Percentiles rank a stretch among this genome's conserved stretches.
These are phyloP conservation scores for Perccottus glenii DNA, from an alignment of 2,113 vertebrate species.

Conservation along the genomic window DNA sequence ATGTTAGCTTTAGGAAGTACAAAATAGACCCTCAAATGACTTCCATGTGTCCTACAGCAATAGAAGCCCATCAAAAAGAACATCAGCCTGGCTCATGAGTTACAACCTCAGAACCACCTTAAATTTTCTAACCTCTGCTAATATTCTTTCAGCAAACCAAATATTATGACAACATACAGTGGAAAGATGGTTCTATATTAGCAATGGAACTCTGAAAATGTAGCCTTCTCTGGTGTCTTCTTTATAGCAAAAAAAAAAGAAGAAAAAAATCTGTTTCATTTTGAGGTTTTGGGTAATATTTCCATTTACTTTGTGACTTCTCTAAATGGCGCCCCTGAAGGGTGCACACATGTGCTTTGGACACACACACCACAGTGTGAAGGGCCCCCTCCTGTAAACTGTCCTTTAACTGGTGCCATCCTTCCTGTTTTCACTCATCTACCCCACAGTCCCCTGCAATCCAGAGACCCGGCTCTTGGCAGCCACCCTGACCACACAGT, in stretches of 20 bases:
- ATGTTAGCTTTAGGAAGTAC: slow-evolving; percentile 81
- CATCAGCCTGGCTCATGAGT: slow-evolving; percentile 69
- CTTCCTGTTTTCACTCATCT: slow-evolving; percentile 81
- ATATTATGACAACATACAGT: slow-evolving; percentile 68
- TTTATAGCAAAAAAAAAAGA: slow-evolving; percentile 44
- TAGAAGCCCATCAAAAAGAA: slow-evolving; percentile 74
- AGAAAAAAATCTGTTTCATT: slow-evolving; percentile 43
- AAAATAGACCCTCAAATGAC: slow-evolving; percentile 84
- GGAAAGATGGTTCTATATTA: slow-evolving; percentile 35
- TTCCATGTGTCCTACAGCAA: slow-evolving; percentile 83
- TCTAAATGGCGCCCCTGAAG: slow-evolving; percentile 1
- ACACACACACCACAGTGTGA: slow-evolving; percentile 40
- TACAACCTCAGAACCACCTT: slow-evolving; percentile 41
- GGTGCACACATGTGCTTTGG: slow-evolving; percentile 7
- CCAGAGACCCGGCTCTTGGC: slow-evolving; percentile 76
- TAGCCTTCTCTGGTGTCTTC: slow-evolving; percentile 29
- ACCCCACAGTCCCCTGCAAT: slow-evolving; percentile 72
- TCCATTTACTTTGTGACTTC: slow-evolving; percentile 53
- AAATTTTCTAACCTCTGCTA: slow-evolving; percentile 46
- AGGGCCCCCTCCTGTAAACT: slow-evolving; percentile 63
- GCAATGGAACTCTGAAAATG: slow-evolving; percentile 30
- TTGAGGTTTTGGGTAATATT: slow-evolving; percentile 44
- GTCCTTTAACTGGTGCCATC: slow-evolving; percentile 81
- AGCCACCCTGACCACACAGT: slow-evolving; percentile 79
- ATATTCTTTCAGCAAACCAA: slow-evolving; percentile 64